Base-by-base conservation (phyloP, 2,797 vertebrate species). In the Florisuga fusca region DNA sequence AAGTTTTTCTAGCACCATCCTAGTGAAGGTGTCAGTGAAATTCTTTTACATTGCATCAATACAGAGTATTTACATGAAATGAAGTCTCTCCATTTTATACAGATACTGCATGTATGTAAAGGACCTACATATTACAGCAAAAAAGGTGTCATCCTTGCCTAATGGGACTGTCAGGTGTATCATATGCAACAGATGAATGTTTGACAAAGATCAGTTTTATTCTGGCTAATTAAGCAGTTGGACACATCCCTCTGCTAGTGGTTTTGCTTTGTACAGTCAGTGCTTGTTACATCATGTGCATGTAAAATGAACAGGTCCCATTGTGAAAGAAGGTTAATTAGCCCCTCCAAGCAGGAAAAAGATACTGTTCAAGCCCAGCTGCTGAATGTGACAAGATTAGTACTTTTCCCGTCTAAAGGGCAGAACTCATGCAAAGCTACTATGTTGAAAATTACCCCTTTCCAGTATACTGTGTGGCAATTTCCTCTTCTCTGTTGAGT, bases 321-420 rank as follows among this genome's bases (percentile, higher is more conserved):
- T 94, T 97, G 87, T 97, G 94, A 97, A 98, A 98, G 97, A 97
- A 95, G 87, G 89, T 90, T 98, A 97, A 98, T 98, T 98, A 98
- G 97, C 90, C 92, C 67, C 84, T 92, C 78, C 61, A 86, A 97
- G 81, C 78, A 91, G 89, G 90, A 96, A 94, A 96, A 97, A 95
- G 93, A 90, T 95, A 97, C 36, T 96, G 89, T 73, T 61, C 59
- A 93, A 97, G 89, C 77, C 82, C 96, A 98, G 97, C 93, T 97
- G 96, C 93, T 97, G 92, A 95, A 97, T 76, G 69, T 78, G 89
- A 95, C 84, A 96, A 97, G 94, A 97, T 96, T 92, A 97, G 82
- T 93, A 96, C 92, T 97, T 97, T 94, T 96, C 97, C 87, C 96
- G 89, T 67, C 73, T 95, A 97, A 96, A 50, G n/a, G 79, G 54